Percentiles rank a stretch among this genome's conserved stretches.
These are phyloP conservation scores for Chaunax sp. DNA, from an alignment of 2,797 vertebrate species.

Conservation along the genomic window DNA sequence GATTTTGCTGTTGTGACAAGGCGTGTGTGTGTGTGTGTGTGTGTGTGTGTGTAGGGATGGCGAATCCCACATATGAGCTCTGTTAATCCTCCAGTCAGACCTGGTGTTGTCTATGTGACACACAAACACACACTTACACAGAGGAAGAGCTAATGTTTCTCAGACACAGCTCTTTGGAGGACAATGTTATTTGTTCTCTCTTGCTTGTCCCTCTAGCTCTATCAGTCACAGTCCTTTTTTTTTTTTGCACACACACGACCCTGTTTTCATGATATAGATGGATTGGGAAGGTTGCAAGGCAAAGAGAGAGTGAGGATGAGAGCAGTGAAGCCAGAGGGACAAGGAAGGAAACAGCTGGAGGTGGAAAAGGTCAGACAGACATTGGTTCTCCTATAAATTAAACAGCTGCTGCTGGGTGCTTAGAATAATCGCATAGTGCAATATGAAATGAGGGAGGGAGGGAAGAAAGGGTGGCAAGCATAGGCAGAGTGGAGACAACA, in stretches of 20 bases:
- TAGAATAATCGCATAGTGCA: constrained; percentile 32
- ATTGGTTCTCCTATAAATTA: constrained; percentile 55
- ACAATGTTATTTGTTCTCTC: constrained; percentile 54
- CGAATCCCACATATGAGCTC: constrained; percentile 55
- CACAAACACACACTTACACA: constrained; percentile 41
- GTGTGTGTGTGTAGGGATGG: constrained; percentile 33
- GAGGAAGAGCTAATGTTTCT: constrained; percentile 60
- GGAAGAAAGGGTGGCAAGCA: constrained; percentile 6
- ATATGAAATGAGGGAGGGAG: constrained; percentile 8
- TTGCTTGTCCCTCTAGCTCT: constrained; percentile 43
- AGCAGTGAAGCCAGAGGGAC: constrained; percentile 25
- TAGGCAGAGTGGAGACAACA: constrained; percentile 17
- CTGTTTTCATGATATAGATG: constrained; percentile 45
- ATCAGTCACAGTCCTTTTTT: constrained; percentile 38
- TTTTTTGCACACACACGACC: constrained; percentile 15
- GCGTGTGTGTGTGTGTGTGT: constrained; percentile 14
- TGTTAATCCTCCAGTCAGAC: constrained; percentile 71
- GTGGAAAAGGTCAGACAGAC: constrained; percentile 60
- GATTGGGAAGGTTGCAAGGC: constrained; percentile 11
- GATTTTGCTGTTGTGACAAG: constrained; percentile 66
- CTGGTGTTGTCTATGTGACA: constrained; percentile 52
- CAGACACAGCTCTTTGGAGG: constrained; percentile 60
- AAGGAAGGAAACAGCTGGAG: constrained; percentile 65
- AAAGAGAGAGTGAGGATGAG: constrained; percentile 20
- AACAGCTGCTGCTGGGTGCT: constrained; percentile 33